Percentiles rank a stretch among this genome's conserved stretches.
These are phyloP conservation scores for Hippocampus guttulatus DNA, from an alignment of 2,113 vertebrate species.

Conservation along the genomic window DNA sequence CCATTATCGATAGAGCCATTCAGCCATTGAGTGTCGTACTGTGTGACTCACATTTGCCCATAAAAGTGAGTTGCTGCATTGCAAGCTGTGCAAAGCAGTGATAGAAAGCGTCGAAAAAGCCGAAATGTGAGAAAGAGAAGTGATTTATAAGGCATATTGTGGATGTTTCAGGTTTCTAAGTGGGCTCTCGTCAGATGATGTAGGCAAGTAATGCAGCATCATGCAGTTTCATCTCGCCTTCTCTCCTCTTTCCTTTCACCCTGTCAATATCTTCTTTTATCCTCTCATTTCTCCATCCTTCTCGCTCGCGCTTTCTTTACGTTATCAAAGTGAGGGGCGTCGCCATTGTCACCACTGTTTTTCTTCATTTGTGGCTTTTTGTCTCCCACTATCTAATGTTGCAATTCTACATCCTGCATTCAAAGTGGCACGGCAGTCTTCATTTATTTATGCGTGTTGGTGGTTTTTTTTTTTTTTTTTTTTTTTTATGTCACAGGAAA, in stretches of 20 bases:
- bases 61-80: conserved; percentile 15
- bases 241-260: conserved; percentile 14
- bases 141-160: conserved; percentile 61
- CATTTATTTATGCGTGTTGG: conserved; percentile 1
- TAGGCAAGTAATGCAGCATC: conserved; percentile 34
- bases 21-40: not conserved
- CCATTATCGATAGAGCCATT: conserved; percentile 2
- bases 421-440: conserved; percentile 22
- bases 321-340: conserved; percentile 40
- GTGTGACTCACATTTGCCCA: conserved; percentile 13
- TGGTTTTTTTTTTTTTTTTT: conserved; percentile 33
- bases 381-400: conserved; percentile 52
- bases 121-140: conserved; percentile 41
- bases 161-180: conserved; percentile 44
- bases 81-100: conserved; percentile 31
- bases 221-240: conserved; percentile 24
- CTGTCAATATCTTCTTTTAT: conserved; percentile 21
- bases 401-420: conserved; percentile 53
- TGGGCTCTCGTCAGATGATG: conserved; percentile 42
- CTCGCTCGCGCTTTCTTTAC: conserved; percentile 20
- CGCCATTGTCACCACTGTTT: conserved; percentile 30
- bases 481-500: conserved; percentile 34
- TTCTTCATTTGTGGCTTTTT: conserved; percentile 43
- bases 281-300: conserved; percentile 15
- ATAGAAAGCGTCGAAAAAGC: conserved; percentile 41